Evolutionary conservation across 2,888 invertebrate genomes (phyloP).

Genomic region (Anthophora plumipes): DNA sequence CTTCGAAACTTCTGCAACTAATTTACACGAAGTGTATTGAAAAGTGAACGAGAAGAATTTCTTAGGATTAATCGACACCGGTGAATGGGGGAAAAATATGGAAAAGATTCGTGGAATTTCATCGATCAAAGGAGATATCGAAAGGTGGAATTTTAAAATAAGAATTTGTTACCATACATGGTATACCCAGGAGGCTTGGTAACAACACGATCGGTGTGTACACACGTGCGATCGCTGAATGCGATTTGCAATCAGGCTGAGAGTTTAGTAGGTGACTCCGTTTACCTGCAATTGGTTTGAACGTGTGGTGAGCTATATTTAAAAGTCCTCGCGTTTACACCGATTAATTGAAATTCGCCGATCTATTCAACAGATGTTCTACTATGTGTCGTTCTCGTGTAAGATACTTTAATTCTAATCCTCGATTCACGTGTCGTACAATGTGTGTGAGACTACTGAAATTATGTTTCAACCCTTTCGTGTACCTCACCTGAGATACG

Average conservation of each 20-base stretch:
- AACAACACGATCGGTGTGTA: conserved; percentile 4
- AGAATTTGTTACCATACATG: neutral
- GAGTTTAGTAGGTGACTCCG: conserved; percentile 71
- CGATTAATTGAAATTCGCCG: conserved; percentile 39
- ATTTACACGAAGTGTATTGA: no score
- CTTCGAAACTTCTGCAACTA: no score
- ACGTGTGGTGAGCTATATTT: conserved; percentile 40
- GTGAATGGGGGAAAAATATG: neutral
- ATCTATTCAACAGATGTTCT: neutral
- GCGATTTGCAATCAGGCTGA: conserved; percentile 65
- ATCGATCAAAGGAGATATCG: no score
- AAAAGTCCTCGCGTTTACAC: conserved; percentile 27
- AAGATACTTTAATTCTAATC: neutral
- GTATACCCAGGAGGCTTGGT: neutral
- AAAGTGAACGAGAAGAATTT: no score
- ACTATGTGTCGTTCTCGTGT: neutral
- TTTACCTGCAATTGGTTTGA: conserved; percentile 55
- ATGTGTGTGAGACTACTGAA: neutral
- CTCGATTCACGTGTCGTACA: neutral
- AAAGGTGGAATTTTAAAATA: neutral
- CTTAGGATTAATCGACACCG: no score
- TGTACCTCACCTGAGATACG: no score
- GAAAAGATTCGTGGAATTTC: neutral
- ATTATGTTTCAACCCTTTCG: no score
- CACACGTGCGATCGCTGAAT: conserved; percentile 47